phyloP scores from a whole-genome alignment of 2,797 vertebrate genomes.

The Carapus acus region DNA sequence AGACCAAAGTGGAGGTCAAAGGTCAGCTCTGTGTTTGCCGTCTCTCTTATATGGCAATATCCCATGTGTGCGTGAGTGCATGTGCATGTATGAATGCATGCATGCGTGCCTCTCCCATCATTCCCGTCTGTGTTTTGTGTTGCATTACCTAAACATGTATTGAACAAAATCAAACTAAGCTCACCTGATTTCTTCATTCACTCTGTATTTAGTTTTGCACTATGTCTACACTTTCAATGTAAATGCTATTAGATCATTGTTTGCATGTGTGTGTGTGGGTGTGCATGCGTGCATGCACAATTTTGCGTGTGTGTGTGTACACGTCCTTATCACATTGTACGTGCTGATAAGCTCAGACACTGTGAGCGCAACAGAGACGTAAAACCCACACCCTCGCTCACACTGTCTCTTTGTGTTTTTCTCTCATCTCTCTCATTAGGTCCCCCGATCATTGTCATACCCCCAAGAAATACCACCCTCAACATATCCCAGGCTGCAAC shows the following conservation, averaged over 20 bases:
- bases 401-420: not conserved
- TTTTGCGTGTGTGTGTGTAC: not conserved
- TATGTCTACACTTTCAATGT: not conserved
- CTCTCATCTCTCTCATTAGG: conserved; percentile 65
- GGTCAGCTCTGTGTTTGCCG: conserved; percentile 69
- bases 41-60: conserved; percentile 16
- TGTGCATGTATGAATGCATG: conserved; percentile 4
- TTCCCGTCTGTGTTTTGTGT: conserved; percentile 59
- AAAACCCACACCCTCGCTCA: too few species aligned
- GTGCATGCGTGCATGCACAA: too few species aligned
- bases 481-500: conserved; percentile 86
- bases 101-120: conserved; percentile 37
- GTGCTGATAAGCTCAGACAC: too few species aligned
- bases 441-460: conserved; percentile 82
- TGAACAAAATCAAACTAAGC: conserved; percentile 32
- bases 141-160: conserved; percentile 55
- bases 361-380: too few species aligned
- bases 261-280: too few species aligned
- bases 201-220: not conserved
- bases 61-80: conserved; percentile 22
- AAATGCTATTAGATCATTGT: too few species aligned
- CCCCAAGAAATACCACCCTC: conserved; percentile 77
- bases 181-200: conserved; percentile 5
- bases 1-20: conserved; percentile 83
- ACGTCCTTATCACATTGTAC: conserved; percentile 21